Evolutionary conservation across 1,140 invertebrate species (phyloP).

Genomic region (Penaeus indicus): DNA sequence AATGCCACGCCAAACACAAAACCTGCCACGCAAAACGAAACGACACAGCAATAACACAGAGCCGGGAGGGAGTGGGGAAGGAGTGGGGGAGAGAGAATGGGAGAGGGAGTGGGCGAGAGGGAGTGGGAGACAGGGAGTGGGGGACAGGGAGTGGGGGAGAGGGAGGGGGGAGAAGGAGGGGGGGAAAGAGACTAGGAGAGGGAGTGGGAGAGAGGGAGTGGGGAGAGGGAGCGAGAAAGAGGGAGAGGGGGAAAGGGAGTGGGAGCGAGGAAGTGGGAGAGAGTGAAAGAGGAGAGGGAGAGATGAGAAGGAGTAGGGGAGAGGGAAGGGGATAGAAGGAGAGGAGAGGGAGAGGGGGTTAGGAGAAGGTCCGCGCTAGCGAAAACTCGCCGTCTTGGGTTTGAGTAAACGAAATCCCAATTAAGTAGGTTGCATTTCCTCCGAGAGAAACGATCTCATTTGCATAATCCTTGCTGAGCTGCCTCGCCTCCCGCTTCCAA

Average conservation of each 20-base stretch:
- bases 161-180: neutral
- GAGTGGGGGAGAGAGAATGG: no score
- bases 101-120: neutral
- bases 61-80: no score
- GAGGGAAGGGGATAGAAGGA: neutral
- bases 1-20: neutral
- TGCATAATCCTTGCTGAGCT: constrained; percentile 34
- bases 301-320: no score
- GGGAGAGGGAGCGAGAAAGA: neutral
- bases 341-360: neutral
- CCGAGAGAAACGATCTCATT: constrained; percentile 16
- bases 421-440: constrained; percentile 26
- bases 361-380: no score
- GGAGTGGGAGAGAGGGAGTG: no score
- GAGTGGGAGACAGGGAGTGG: neutral
- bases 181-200: no score
- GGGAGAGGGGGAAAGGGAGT: neutral
- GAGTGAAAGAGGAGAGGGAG: neutral
- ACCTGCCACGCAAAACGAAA: neutral
- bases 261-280: neutral
- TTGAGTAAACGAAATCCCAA: constrained; percentile 47
- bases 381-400: neutral
- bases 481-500: constrained; percentile 23
- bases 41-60: neutral
- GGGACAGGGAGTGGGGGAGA: neutral